phyloP scores from a whole-genome alignment of 1,140 invertebrate species.

The Vanessa atalanta region DNA sequence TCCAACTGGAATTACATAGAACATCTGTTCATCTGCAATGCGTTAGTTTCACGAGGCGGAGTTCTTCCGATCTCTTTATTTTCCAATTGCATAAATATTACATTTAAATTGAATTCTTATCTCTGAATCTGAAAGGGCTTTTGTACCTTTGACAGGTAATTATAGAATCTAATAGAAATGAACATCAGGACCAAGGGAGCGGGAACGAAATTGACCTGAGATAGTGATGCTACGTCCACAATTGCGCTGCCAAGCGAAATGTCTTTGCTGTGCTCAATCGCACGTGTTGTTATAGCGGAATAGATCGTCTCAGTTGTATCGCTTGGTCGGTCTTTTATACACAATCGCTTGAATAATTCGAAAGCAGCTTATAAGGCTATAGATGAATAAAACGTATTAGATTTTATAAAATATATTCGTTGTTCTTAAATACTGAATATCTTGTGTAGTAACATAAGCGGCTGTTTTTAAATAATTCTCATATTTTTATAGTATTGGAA shows the following conservation, averaged over 20 bases:
- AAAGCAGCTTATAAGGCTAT: too few relatives aligned
- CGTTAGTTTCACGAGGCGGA: neutral
- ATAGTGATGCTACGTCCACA: neutral
- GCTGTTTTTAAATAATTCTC: too few relatives aligned
- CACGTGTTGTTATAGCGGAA: too few relatives aligned
- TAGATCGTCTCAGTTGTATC: too few relatives aligned
- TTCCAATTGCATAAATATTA: neutral
- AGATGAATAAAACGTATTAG: too few relatives aligned
- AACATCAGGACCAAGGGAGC: neutral
- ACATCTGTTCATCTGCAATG: neutral
- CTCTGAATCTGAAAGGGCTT: neutral
- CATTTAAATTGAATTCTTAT: slow-evolving; percentile 2
- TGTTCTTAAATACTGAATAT: too few relatives aligned
- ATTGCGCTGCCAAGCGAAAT: neutral
- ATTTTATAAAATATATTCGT: too few relatives aligned
- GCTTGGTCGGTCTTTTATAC: too few relatives aligned
- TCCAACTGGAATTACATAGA: too few relatives aligned
- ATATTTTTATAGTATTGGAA: too few relatives aligned
- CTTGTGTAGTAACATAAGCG: too few relatives aligned
- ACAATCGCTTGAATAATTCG: neutral
- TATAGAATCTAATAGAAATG: neutral
- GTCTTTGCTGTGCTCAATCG: neutral
- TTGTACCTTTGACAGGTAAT: neutral
- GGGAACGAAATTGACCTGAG: neutral
- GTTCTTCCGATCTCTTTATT: neutral